These are phyloP conservation scores for Apis cerana DNA, from an alignment of 1,140 invertebrate species.

Conservation along the genomic window DNA sequence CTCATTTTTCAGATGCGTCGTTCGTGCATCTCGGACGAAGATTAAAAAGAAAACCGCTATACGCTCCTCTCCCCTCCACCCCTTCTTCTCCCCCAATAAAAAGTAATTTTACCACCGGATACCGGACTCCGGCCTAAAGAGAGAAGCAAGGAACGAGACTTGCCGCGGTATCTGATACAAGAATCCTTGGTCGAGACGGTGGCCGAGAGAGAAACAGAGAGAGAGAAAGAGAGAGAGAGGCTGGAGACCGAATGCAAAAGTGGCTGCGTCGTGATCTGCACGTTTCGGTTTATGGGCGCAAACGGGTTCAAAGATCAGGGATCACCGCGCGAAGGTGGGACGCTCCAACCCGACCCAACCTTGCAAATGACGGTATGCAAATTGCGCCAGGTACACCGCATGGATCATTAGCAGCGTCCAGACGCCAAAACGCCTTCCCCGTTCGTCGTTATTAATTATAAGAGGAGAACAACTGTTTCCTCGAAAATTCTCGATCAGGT, in stretches of 20 bases:
- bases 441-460: conserved; percentile 63
- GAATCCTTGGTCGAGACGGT: not conserved
- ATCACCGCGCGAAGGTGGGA: conserved; percentile 44
- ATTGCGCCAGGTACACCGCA: conserved; percentile 53
- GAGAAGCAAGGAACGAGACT: conserved; percentile 15
- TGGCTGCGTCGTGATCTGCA: conserved; percentile 26
- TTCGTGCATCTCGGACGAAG: not conserved
- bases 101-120: not conserved
- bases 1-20: too few species aligned
- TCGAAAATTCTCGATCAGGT: conserved; percentile 5
- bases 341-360: not conserved
- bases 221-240: too few species aligned
- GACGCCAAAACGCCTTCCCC: conserved; percentile 22
- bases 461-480: conserved; percentile 49
- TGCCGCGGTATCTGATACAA: conserved; percentile 6
- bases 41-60: not conserved
- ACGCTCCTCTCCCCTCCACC: not conserved
- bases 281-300: conserved; percentile 50
- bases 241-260: not conserved
- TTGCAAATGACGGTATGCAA: conserved; percentile 65
- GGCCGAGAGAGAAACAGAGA: not conserved
- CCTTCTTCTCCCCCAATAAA: too few species aligned
- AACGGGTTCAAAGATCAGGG: conserved; percentile 44
- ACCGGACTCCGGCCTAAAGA: conserved; percentile 5
- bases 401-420: conserved; percentile 58